Conservation (phyloP, 2,113 vertebrate species). For the Eulacestoma nigropectus region DNA sequence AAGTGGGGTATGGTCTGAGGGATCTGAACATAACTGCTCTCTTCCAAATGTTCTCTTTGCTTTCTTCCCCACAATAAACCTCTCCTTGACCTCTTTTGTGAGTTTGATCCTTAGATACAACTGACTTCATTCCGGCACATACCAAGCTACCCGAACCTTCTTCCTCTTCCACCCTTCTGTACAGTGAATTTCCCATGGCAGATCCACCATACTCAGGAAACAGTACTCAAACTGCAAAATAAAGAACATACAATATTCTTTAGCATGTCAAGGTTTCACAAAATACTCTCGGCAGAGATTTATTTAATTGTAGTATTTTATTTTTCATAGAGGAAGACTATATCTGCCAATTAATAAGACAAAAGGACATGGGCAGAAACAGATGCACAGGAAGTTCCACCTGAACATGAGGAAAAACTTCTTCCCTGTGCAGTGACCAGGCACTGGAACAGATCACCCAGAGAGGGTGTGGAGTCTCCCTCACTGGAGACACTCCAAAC, state of each 20-base stretch:
- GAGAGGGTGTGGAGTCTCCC: background rate
- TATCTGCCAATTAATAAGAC: background rate
- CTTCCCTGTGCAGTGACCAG: background rate
- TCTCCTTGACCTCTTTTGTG: background rate
- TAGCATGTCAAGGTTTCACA: background rate
- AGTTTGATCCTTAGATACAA: background rate
- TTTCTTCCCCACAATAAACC: background rate
- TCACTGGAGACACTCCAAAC: background rate
- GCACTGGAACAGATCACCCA: background rate
- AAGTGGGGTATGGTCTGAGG: background rate
- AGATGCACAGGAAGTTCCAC: background rate
- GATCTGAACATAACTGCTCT: background rate
- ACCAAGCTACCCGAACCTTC: background rate
- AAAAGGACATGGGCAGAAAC: rapidly evolving
- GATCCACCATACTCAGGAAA: background rate
- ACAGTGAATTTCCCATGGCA: background rate
- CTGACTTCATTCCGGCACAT: background rate
- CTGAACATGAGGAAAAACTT: background rate
- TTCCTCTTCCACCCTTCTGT: background rate
- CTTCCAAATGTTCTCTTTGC: background rate
- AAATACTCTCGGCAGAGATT: background rate
- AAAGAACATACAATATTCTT: background rate
- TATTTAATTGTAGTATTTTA: background rate
- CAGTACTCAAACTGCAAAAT: background rate
- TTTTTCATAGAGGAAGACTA: background rate